Evolutionary conservation across 1,140 invertebrate species (phyloP).

Genomic region (Drosophila teissieri): DNA sequence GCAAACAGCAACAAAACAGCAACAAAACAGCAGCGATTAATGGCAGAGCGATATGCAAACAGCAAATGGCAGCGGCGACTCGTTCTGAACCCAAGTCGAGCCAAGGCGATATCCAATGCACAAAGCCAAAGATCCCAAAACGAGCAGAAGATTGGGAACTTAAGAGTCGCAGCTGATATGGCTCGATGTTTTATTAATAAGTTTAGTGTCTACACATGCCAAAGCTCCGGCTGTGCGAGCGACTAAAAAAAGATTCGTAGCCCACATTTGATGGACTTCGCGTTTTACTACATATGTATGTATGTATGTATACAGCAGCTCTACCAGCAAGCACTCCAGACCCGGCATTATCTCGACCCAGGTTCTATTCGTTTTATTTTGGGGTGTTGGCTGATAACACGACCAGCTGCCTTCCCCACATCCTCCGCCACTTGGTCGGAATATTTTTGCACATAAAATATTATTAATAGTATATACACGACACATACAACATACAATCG

Average conservation of each 20-base stretch:
- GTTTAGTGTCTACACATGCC: constrained; percentile 48
- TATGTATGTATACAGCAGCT: no score
- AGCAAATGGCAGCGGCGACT: constrained; percentile 37
- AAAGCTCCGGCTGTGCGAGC: constrained; percentile 13
- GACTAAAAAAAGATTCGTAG: constrained; percentile 50
- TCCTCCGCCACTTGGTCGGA: constrained; percentile 20
- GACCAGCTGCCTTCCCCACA: constrained; percentile 7
- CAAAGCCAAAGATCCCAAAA: constrained; percentile 20
- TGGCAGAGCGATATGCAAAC: constrained; percentile 59
- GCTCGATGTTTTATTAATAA: constrained; percentile 56
- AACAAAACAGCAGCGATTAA: constrained; percentile 49
- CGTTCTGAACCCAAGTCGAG: constrained; percentile 28
- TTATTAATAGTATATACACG: constrained; percentile 54
- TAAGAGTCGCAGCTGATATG: constrained; percentile 27
- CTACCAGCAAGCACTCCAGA: constrained; percentile 2
- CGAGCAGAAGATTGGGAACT: constrained; percentile 27
- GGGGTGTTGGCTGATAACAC: constrained; percentile 58
- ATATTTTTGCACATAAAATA: constrained; percentile 59
- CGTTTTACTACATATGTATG: no score
- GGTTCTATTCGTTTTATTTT: constrained; percentile 39
- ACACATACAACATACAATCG: not conserved
- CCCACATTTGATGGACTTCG: constrained; percentile 16
- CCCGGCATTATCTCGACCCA: constrained; percentile 31
- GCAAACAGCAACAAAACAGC: constrained; percentile 54
- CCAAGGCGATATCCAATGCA: constrained; percentile 4